Conservation (phyloP, 30 jellyfish, hydroid and myxozoan species). For the Sanderia malayensis region DNA sequence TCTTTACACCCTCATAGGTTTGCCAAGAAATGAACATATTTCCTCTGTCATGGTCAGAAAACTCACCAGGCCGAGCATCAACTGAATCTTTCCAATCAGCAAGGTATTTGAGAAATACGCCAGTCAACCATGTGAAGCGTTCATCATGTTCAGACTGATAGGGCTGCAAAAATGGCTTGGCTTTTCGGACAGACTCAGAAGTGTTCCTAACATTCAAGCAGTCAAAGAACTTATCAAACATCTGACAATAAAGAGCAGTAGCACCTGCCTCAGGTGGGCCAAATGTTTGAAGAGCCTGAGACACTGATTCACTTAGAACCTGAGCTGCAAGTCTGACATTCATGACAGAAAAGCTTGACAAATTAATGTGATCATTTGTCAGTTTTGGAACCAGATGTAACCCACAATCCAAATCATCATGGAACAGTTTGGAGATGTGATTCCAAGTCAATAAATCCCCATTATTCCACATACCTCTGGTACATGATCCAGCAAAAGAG, state of each 20-base stretch:
- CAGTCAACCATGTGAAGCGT: slow-evolving; percentile 40
- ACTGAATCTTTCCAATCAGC: slow-evolving; percentile 35
- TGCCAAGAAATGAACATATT: slow-evolving; percentile 41
- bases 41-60: slow-evolving; percentile 19
- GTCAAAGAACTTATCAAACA: slow-evolving; percentile 59
- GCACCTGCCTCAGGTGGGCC: slow-evolving; percentile 38
- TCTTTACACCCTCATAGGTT: slow-evolving; percentile 32
- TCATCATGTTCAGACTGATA: slow-evolving; percentile 23
- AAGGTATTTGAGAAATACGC: slow-evolving; percentile 30
- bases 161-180: slow-evolving; percentile 53
- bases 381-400: too few relatives aligned
- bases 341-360: too few relatives aligned
- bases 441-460: too few relatives aligned
- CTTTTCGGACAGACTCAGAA: slow-evolving; percentile 14
- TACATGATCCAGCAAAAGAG: too few relatives aligned
- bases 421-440: slow-evolving; percentile 32
- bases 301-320: slow-evolving; percentile 45
- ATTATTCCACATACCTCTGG: too few relatives aligned
- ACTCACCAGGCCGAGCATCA: slow-evolving; percentile 32
- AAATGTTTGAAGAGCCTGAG: slow-evolving; percentile 18
- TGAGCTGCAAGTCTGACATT: too few relatives aligned
- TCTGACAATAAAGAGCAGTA: slow-evolving; percentile 41
- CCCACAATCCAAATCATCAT: too few relatives aligned
- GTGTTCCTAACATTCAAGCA: slow-evolving; percentile 50
- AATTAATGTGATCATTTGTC: too few relatives aligned